Evolutionary conservation across 2,113 vertebrate genomes (phyloP).

Genomic region (Oncorhynchus nerka): DNA sequence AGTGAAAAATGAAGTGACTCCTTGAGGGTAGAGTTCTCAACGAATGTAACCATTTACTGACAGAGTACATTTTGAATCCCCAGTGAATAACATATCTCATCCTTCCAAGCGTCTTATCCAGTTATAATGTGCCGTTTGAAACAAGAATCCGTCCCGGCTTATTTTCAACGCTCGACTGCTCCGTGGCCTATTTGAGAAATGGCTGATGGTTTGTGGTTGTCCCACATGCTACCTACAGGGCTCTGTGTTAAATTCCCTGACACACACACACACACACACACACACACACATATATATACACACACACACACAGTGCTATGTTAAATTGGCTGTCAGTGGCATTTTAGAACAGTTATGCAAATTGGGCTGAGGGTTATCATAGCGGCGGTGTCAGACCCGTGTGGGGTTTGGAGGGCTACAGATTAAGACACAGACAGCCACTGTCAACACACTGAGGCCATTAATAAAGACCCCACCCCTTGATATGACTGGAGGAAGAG

Average conservation of each 20-base stretch:
- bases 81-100: too few relatives aligned
- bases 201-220: neutral
- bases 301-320: neutral
- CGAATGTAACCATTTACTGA: neutral
- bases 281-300: too few relatives aligned
- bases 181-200: neutral
- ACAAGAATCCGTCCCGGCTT: too few relatives aligned
- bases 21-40: neutral
- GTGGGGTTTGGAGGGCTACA: neutral
- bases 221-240: neutral
- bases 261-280: too few relatives aligned
- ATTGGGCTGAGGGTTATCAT: neutral
- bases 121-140: too few relatives aligned
- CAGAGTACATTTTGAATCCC: neutral
- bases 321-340: constrained; percentile 15
- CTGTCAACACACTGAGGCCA: constrained; percentile 25
- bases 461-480: constrained; percentile 23
- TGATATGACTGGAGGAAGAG: neutral
- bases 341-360: constrained; percentile 7
- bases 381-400: too few relatives aligned
- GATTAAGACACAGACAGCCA: constrained; percentile 19
- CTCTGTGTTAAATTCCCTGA: neutral
- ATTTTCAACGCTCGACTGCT: too few relatives aligned
- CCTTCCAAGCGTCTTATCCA: too few relatives aligned
- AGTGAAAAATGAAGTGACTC: neutral